These are phyloP conservation scores for Podotricha telesiphe DNA, from an alignment of 2,888 invertebrate species.

Conservation along the genomic window DNA sequence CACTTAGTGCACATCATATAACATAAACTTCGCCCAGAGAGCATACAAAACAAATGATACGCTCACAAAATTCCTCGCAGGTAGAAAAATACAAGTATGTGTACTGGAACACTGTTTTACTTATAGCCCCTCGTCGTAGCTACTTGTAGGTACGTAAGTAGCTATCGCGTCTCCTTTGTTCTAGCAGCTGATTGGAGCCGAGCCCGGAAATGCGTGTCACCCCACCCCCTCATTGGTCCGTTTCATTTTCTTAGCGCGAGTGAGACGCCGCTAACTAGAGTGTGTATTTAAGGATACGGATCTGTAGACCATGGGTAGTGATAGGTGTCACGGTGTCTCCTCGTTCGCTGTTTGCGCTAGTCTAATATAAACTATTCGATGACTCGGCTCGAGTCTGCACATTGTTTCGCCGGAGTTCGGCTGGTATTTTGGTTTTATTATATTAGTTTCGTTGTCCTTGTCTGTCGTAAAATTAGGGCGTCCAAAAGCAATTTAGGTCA, in stretches of 20 bases:
- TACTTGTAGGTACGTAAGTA: conserved; percentile 81
- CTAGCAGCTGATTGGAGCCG: conserved; percentile 85
- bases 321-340: conserved; percentile 67
- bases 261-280: conserved; percentile 78
- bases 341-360: conserved; percentile 69
- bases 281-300: conserved; percentile 79
- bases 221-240: conserved; percentile 84
- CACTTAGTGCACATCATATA: conserved; percentile 64
- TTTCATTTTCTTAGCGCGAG: conserved; percentile 83
- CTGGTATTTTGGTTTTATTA: conserved; percentile 65
- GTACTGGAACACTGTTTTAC: conserved; percentile 60
- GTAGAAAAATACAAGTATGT: conserved; percentile 70
- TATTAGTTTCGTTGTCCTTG: conserved; percentile 49
- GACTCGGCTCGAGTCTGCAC: conserved; percentile 67
- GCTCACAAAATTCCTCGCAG: conserved; percentile 71
- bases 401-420: conserved; percentile 67
- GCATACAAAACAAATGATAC: conserved; percentile 68
- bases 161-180: conserved; percentile 83
- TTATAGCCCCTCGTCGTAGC: conserved; percentile 73
- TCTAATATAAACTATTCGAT: conserved; percentile 75
- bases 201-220: conserved; percentile 84
- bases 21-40: conserved; percentile 70
- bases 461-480: neutral
- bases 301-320: conserved; percentile 74
- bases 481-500: neutral